Base-by-base conservation (phyloP, 2,797 vertebrate genomes). In the Falco peregrinus region DNA sequence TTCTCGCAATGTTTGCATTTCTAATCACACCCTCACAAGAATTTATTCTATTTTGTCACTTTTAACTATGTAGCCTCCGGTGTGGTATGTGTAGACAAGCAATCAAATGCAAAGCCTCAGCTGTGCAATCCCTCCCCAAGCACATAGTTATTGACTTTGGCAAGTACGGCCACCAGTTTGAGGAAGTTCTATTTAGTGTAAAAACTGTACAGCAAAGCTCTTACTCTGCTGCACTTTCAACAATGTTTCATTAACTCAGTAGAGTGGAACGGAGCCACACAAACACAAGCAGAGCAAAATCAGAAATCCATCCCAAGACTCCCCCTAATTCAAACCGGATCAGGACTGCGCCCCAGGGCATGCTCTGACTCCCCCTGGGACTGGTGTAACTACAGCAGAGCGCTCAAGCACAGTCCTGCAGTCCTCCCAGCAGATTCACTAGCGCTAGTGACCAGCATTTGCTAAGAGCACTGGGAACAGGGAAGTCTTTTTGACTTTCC, bases 1-100 rank as follows among this genome's bases (percentile, higher is more conserved):
- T 93, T 60, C 89, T 85, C 4, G 1, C 71, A 92, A 63, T 79
- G 88, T 94, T 96, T 97, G 93, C 71, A 92, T 89, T 93, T 94
- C 90, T 96, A 96, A 96, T 95, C 92, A 93, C 93, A 95, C 90
- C 79, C 95, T 96, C 65, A 57, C 81, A 94, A 85, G 81, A 94
- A 95, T 91, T 90, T 93, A 50, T 90, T 92, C 76, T 83, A 79
- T 80, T 95, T 77, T 91, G 91, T 77, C 75, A 83, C 79, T 93
- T 95, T 96, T 96, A 96, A 95, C 94, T 78, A 7, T 78, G 84
- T 68, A 92, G 82, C 33, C 39, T 75, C 89, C 87, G 39, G 84
- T 20, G 65, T 45, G 90, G 68, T 87, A 91, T 81, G 81, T 48
- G 92, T 11, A 86, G 90, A 59, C 65, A 78, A 91, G 94, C 50